Evolutionary conservation across 2,888 invertebrate genomes (phyloP), one percentile per base, ranked within the genome.

Genomic region (Sarcophaga subvicina): DNA sequence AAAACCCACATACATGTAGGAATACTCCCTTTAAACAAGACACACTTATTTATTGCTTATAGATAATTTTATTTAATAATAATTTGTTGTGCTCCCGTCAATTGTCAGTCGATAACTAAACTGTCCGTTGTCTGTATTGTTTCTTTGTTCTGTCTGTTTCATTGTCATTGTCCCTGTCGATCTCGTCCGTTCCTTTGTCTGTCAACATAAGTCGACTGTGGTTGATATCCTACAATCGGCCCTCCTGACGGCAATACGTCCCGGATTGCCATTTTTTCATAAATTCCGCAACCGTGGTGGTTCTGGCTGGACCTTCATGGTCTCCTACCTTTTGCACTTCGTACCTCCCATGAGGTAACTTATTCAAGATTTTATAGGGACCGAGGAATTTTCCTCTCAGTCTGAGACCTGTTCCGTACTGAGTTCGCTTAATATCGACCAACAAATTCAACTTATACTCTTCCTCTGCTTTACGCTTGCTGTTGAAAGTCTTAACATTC

Each of bases 211-310:
- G 20, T 20, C 20, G 47, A 10, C 47, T 47, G 11, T 5, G 47
- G 47, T 47, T 47, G 47, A n/a, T 27, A 70, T 54, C 88, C 69
- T 83, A 88, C 85, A 85, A 66, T 85, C 73, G 83, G 88, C 88
- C 88, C 84, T 88, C 88, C 88, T 90, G 89, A 86, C 82, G 76
- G 66, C 73, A 67, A 64, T 63, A 25, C 71, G 70, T 60, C 25
- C 71, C 59, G 70, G 49, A 70, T 70, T 64, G 71, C 80, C 72
- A 80, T 14, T 4, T 27, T 27, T 27, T 27, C n/a, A n/a, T n/a
- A n/a, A n/a, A n/a, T n/a, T n/a, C 77, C 0, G 77, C 76, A 2
- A 59, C 37, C 3, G 72, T 69, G 4, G 59, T 78, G 11, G 69
- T 69, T 3, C 20, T 14, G 1, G 20, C 4, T 14, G 69, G 78